Evolutionary conservation across 2,888 invertebrate species (phyloP).

Genomic region (Sicus ferrugineus): DNA sequence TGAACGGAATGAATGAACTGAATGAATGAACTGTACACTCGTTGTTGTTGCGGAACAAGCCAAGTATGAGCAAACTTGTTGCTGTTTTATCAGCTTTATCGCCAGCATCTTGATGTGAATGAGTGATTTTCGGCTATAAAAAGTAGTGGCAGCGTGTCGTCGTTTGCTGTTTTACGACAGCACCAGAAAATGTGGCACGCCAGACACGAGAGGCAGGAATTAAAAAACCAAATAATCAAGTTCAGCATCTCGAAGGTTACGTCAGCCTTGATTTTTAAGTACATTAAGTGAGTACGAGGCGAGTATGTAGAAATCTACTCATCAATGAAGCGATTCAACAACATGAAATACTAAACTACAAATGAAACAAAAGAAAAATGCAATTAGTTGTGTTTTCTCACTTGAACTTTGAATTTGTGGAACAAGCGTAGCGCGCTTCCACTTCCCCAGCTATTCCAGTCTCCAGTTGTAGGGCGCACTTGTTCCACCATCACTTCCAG

Average conservation of each 20-base stretch:
- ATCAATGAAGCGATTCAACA: background rate
- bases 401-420: background rate
- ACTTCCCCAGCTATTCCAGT: too few relatives aligned
- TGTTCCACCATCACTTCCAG: background rate
- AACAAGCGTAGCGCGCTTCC: too few relatives aligned
- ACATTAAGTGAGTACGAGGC: too few relatives aligned
- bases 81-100: background rate
- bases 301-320: background rate
- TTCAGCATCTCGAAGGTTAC: background rate
- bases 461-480: background rate
- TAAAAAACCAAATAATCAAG: background rate
- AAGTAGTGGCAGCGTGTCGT: background rate
- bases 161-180: constrained; percentile 6
- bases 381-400: background rate
- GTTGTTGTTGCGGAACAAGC: background rate
- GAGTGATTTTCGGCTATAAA: background rate
- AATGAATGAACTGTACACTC: background rate
- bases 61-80: background rate
- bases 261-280: too few relatives aligned
- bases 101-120: background rate
- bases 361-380: background rate
- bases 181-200: background rate
- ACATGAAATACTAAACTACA: background rate
- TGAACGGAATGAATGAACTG: background rate
- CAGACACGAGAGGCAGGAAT: background rate